A percentile compares a stretch with the other conserved stretches of the same genome.
These are phyloP conservation scores for Pollenia angustigena DNA, from an alignment of 2,888 invertebrate genomes.

Conservation along the genomic window DNA sequence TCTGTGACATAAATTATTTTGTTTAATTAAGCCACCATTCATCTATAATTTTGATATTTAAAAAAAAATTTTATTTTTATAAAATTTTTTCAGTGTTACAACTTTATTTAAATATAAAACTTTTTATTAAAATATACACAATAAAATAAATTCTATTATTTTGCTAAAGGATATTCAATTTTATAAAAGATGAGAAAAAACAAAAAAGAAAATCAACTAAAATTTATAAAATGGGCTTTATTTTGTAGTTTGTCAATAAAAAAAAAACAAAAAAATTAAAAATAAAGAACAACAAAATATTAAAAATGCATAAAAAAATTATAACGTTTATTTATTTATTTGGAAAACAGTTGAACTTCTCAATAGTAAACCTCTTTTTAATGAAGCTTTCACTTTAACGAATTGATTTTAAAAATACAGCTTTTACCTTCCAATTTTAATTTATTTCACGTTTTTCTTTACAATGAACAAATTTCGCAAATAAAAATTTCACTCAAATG, in stretches of 20 bases:
- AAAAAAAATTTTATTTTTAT: too few relatives aligned
- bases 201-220: constrained; percentile 6
- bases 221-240: constrained; percentile 58
- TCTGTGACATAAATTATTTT: too few relatives aligned
- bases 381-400: too few relatives aligned
- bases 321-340: constrained; percentile 8
- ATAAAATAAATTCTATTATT: constrained; percentile 35
- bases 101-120: constrained; percentile 41
- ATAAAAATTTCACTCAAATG: too few relatives aligned
- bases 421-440: too few relatives aligned
- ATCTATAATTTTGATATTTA: too few relatives aligned
- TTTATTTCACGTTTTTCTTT: too few relatives aligned
- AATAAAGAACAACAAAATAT: constrained; percentile 32
- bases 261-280: constrained; percentile 27
- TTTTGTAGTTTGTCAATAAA: constrained; percentile 68
- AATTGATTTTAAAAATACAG: too few relatives aligned
- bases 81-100: not conserved
- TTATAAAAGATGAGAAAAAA: constrained; percentile 74
- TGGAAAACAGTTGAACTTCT: not conserved
- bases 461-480: too few relatives aligned
- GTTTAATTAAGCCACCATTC: too few relatives aligned
- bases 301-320: constrained; percentile 26
- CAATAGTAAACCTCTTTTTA: too few relatives aligned
- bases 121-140: constrained; percentile 50
- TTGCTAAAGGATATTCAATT: constrained; percentile 74